Conservation (phyloP, 2,888 invertebrate genomes). For the Amphimallon solstitiale region DNA sequence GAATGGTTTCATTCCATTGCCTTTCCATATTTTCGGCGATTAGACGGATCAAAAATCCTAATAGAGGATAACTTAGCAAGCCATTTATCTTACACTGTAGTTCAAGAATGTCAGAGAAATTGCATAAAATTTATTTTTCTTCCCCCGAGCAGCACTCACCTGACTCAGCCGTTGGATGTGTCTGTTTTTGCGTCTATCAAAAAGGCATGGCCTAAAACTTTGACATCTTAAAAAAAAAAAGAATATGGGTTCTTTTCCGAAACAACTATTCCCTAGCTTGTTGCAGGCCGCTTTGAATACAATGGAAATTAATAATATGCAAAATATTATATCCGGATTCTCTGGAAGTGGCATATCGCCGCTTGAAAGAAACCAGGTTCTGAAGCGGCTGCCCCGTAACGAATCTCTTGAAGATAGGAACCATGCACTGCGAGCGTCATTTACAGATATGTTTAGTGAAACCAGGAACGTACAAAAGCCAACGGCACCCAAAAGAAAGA, state of each 20-base stretch:
- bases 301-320: no score
- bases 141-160: neutral
- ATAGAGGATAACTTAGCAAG: neutral
- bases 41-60: no score
- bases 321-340: neutral
- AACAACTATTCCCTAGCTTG: no score
- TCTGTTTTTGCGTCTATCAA: neutral
- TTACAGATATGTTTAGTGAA: neutral
- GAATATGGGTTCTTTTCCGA: no score
- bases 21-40: neutral
- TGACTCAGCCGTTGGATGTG: neutral
- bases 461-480: slow-evolving; percentile 19
- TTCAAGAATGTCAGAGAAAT: neutral
- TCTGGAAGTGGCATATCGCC: neutral
- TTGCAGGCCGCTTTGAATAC: no score
- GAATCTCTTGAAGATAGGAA: neutral
- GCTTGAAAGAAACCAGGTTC: neutral
- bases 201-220: neutral
- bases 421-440: neutral
- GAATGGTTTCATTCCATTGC: neutral
- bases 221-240: no score
- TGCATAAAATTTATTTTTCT: neutral
- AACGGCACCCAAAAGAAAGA: neutral
- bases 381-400: neutral
- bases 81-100: neutral